Evolutionary conservation across 2,797 vertebrate genomes (phyloP).

Genomic region (Choloepus didactylus): DNA sequence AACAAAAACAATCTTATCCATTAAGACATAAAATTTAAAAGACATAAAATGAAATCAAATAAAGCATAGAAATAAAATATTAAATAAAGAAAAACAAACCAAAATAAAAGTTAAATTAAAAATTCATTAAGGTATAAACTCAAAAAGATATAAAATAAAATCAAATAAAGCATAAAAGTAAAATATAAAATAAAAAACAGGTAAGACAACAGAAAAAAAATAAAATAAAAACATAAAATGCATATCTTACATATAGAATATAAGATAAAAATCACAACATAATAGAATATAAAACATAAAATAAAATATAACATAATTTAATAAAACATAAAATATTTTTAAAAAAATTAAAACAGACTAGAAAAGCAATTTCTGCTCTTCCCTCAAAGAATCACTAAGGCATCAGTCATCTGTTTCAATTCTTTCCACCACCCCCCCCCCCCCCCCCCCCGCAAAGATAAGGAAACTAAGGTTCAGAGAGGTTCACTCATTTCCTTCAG

Average conservation of each 20-base stretch:
- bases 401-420: neutral
- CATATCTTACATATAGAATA: neutral
- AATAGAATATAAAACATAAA: conserved; percentile 34
- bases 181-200: conserved; percentile 38
- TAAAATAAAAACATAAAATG: conserved; percentile 12
- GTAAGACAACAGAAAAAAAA: conserved; percentile 43
- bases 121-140: conserved; percentile 24
- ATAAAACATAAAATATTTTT: neutral
- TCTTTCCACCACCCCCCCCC: neutral
- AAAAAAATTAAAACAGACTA: conserved; percentile 9
- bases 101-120: conserved; percentile 17
- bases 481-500: neutral
- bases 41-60: neutral
- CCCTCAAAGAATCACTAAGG: conserved; percentile 29
- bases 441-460: neutral
- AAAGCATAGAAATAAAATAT: conserved; percentile 15
- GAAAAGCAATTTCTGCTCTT: conserved; percentile 34
- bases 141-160: conserved; percentile 43
- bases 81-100: neutral
- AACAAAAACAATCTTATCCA: neutral
- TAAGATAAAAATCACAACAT: conserved; percentile 36
- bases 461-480: neutral
- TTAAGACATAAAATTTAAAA: conserved; percentile 26
- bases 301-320: neutral
- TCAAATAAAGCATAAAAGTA: conserved; percentile 21